phyloP scores from a whole-genome alignment of 2,113 vertebrate species.

The Riparia riparia region DNA sequence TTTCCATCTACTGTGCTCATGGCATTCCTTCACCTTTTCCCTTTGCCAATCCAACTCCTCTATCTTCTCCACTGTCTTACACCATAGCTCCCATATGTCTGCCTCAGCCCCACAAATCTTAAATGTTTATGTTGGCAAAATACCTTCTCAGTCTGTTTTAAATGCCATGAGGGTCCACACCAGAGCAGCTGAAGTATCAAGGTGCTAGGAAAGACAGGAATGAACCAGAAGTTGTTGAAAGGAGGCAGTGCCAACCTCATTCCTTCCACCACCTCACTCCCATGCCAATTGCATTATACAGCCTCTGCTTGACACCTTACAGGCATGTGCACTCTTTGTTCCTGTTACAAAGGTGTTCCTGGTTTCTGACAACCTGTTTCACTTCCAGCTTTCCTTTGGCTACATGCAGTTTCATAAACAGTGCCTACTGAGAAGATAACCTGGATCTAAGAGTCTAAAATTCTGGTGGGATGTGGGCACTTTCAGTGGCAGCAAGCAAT shows the following conservation, averaged over 20 bases:
- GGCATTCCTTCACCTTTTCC: background rate
- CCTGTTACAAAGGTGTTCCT: background rate
- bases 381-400: background rate
- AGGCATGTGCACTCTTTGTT: background rate
- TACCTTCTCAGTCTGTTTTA: background rate
- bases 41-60: background rate
- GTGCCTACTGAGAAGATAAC: background rate
- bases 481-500: background rate
- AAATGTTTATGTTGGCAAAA: accelerated
- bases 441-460: background rate
- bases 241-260: background rate
- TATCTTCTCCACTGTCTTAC: background rate
- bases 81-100: background rate
- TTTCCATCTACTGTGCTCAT: background rate
- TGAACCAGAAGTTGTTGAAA: background rate
- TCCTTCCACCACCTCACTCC: background rate
- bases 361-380: background rate
- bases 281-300: background rate
- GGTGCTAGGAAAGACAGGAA: background rate
- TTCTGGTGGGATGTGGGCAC: background rate
- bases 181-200: background rate
- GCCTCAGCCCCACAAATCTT: background rate
- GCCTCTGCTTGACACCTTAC: background rate
- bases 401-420: background rate
- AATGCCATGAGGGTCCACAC: accelerated